Evolutionary conservation across 2,888 invertebrate species (phyloP), one percentile per base, ranked within the genome.

Genomic region (Campoplex nolae): DNA sequence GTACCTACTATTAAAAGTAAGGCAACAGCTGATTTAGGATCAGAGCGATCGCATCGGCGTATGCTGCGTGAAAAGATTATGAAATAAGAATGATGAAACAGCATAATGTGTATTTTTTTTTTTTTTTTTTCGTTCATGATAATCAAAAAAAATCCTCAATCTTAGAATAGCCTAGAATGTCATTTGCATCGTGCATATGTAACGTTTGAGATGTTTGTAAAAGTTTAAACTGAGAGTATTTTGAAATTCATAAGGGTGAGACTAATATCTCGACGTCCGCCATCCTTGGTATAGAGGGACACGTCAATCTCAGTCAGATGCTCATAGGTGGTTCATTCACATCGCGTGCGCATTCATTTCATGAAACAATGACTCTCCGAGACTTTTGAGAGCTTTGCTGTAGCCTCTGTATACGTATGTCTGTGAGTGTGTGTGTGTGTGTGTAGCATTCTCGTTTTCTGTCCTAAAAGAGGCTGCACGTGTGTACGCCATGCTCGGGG

Each of bases 301-400:
- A 56, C 76, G 80, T 84, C 79, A 80, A 73, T 86, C 75, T 58
- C 80, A 81, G 67, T 80, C 76, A 84, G 86, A 75, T 86, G 86
- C 75, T 68, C 83, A 85, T 78, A 73, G 67, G 83, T 84, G 83
- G 86, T 85, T 87, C 82, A 65, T 79, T 79, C 77, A 76, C 54
- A 83, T 78, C 83, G 88, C 83, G 88, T 86, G 86, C 83, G 89
- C 90, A 88, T 91, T 92, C 91, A 89, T 89, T 83, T 89, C 76
- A 83, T 56, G 56, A 89, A 89, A 91, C 91, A 91, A 91, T 91
- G 86, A 75, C 67, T 42, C 83, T 76, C 80, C 67, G 54, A 76
- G 68, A 83, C 86, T 86, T 83, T 84, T 76, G 77, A 86, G 77
- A 80, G 83, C 83, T 80, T 86, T 77, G 65, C 71, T 42, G 62